These are phyloP conservation scores for Schizopygopsis pylzovi DNA, from an alignment of 2,797 vertebrate species.

Conservation along the genomic window DNA sequence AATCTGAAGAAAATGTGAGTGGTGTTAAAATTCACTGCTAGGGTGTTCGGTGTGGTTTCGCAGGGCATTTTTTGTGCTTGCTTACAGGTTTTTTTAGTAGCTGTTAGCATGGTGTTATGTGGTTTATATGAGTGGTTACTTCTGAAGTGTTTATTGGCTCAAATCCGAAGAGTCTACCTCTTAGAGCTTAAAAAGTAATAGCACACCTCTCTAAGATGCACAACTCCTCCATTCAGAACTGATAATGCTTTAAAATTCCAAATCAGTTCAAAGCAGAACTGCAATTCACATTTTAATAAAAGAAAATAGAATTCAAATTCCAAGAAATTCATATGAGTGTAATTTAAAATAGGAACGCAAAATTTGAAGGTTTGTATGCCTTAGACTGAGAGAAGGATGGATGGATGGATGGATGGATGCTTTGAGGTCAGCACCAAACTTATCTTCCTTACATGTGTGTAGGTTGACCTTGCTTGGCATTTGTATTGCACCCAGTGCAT, in stretches of 20 bases:
- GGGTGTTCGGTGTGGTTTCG: neutral
- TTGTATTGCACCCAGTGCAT: constrained; percentile 70
- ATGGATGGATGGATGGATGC: neutral
- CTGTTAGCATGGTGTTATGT: neutral
- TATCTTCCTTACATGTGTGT: neutral
- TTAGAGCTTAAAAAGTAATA: constrained; percentile 1
- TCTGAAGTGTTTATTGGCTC: neutral
- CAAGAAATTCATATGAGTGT: neutral
- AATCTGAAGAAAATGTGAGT: neutral
- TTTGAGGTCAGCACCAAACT: neutral
- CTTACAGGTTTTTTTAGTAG: neutral
- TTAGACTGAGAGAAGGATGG: neutral
- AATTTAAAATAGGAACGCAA: neutral
- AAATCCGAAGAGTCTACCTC: neutral
- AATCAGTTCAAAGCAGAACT: neutral
- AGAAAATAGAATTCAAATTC: neutral
- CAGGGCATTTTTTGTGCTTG: neutral
- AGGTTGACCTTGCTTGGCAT: constrained; percentile 76
- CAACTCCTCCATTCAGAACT: neutral
- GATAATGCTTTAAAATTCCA: neutral
- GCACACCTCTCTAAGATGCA: neutral
- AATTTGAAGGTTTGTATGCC: neutral
- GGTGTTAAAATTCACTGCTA: constrained; percentile 7
- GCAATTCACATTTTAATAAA: neutral
- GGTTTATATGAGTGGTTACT: neutral